These are phyloP conservation scores for Andrena trimmerana DNA, from an alignment of 2,888 invertebrate genomes.

Conservation along the genomic window DNA sequence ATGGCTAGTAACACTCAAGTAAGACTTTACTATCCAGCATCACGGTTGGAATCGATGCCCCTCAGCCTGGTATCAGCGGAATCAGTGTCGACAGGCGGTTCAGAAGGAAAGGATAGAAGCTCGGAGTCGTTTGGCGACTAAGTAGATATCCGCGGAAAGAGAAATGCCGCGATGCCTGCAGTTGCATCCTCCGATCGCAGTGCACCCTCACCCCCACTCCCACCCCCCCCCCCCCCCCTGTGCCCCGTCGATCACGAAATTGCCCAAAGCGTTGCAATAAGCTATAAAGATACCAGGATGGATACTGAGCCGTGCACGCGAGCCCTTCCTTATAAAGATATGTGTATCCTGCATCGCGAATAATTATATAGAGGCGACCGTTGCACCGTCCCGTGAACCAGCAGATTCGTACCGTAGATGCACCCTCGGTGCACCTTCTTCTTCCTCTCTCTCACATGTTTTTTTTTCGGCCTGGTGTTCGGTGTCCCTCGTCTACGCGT, in stretches of 20 bases:
- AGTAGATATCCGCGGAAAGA: slow-evolving; percentile 31
- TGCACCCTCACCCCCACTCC: neutral
- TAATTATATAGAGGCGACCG: slow-evolving; percentile 77
- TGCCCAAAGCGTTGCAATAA: slow-evolving; percentile 83
- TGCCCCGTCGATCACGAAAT: slow-evolving; percentile 79
- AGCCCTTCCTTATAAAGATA: slow-evolving; percentile 78
- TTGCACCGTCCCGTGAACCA: slow-evolving; percentile 72
- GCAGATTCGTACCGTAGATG: slow-evolving; percentile 77
- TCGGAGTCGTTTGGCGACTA: slow-evolving; percentile 10
- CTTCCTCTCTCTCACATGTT: slow-evolving; percentile 35
- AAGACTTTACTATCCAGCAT: no score
- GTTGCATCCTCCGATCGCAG: slow-evolving; percentile 39
- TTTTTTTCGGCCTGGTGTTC: neutral
- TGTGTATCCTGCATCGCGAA: slow-evolving; percentile 77
- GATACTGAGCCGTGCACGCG: slow-evolving; percentile 74
- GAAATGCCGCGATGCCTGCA: slow-evolving; percentile 12
- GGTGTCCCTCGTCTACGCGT: neutral
- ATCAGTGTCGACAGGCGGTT: neutral
- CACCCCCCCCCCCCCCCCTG: slow-evolving; percentile 35
- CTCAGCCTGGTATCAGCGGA: neutral
- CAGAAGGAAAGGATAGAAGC: slow-evolving; percentile 1
- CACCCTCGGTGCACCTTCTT: slow-evolving; percentile 53
- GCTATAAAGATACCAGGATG: slow-evolving; percentile 82
- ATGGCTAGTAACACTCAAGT: no score
- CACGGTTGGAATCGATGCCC: neutral